Percentiles rank a stretch among this genome's conserved stretches.
phyloP scores from a whole-genome alignment of 1,140 invertebrate genomes.

The Drosophila paulistorum region DNA sequence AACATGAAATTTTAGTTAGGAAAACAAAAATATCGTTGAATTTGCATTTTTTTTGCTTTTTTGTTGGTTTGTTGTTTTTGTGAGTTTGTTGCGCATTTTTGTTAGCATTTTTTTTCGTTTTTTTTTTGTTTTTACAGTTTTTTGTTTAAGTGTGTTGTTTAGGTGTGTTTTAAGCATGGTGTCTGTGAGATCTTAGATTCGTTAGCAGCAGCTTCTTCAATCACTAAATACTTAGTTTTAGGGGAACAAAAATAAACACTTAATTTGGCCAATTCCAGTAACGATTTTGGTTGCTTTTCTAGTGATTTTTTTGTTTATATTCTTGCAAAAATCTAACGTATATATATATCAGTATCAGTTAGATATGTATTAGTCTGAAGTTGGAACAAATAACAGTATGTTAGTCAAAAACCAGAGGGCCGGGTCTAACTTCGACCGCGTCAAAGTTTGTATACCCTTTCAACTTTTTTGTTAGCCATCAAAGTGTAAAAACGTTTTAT shows the following conservation, averaged over 20 bases:
- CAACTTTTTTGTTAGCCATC: too few species aligned
- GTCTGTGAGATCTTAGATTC: not conserved
- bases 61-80: conserved; percentile 72
- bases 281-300: conserved; percentile 16
- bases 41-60: conserved; percentile 14
- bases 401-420: too few species aligned
- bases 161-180: conserved; percentile 5
- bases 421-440: too few species aligned
- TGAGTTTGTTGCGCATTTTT: conserved; percentile 40
- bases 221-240: conserved; percentile 5
- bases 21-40: conserved; percentile 4
- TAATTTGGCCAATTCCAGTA: conserved; percentile 37
- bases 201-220: not conserved
- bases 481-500: too few species aligned
- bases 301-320: not conserved
- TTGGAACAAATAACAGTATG: not conserved
- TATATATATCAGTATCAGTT: not conserved
- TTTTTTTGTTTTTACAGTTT: conserved; percentile 6
- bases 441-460: too few species aligned
- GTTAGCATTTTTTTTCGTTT: conserved; percentile 3
- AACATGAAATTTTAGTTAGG: conserved; percentile 59
- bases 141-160: not conserved
- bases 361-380: not conserved
- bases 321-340: not conserved
- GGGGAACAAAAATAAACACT: not conserved